These are phyloP conservation scores for Micrasema minimum DNA, from an alignment of 1,140 invertebrate genomes.

Conservation along the genomic window DNA sequence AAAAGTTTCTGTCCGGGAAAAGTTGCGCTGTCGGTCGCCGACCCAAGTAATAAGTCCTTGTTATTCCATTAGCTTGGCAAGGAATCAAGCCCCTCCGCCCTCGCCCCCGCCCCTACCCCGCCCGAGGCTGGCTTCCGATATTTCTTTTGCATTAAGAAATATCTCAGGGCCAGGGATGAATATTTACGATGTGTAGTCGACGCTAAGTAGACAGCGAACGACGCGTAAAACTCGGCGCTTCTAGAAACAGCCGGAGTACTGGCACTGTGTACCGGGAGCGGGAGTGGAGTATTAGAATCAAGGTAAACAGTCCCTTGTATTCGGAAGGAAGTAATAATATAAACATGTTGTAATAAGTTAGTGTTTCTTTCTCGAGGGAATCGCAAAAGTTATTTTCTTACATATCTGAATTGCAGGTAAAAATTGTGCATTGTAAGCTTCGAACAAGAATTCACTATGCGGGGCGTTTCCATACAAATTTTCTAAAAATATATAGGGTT, in stretches of 20 bases:
- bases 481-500: no score
- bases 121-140: slow-evolving; percentile 38
- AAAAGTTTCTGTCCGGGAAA: slow-evolving; percentile 31
- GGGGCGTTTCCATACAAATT: no score
- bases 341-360: no score
- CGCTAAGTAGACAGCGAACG: slow-evolving; percentile 52
- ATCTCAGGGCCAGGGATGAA: slow-evolving; percentile 46
- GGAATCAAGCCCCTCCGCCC: slow-evolving; percentile 47
- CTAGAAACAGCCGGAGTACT: neutral
- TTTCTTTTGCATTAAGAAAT: slow-evolving; percentile 53
- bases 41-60: slow-evolving; percentile 49
- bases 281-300: slow-evolving; percentile 4
- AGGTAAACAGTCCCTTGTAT: neutral
- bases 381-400: no score
- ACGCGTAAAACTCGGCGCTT: slow-evolving; percentile 7
- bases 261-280: slow-evolving; percentile 2
- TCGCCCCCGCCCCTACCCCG: slow-evolving; percentile 13
- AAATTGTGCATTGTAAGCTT: no score
- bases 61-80: slow-evolving; percentile 53
- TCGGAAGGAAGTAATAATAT: no score
- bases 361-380: neutral
- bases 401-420: no score
- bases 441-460: no score
- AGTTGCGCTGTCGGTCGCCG: slow-evolving; percentile 38
- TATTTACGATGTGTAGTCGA: slow-evolving; percentile 51